phyloP scores from a whole-genome alignment of 2,888 invertebrate species.

The Synanthedon andrenaeformis region DNA sequence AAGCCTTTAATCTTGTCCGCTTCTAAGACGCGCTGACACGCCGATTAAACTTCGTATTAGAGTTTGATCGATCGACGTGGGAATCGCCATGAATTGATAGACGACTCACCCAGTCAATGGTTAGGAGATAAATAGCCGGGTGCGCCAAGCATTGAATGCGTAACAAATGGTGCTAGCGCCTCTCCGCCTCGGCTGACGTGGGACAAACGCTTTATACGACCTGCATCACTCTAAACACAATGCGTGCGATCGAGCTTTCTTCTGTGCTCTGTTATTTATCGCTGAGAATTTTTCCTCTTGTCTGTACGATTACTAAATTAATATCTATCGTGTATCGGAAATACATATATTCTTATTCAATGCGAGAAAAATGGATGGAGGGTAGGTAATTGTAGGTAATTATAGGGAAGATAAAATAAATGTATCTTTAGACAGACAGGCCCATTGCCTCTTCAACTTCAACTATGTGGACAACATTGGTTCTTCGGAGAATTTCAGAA shows the following conservation, averaged over 20 bases:
- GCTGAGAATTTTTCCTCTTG: constrained; percentile 7
- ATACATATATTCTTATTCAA: neutral
- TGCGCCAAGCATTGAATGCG: constrained; percentile 39
- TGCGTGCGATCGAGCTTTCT: constrained; percentile 8
- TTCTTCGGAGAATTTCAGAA: too few relatives aligned
- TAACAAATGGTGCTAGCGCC: constrained; percentile 49
- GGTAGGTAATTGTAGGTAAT: too few relatives aligned
- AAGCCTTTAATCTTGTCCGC: neutral
- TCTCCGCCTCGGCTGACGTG: constrained; percentile 22
- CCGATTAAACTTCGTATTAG: constrained; percentile 21
- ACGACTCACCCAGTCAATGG: constrained; percentile 41
- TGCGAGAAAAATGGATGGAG: too few relatives aligned
- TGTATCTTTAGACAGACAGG: too few relatives aligned
- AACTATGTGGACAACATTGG: too few relatives aligned
- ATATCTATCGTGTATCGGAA: neutral
- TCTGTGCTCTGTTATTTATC: constrained; percentile 8
- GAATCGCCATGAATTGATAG: constrained; percentile 31
- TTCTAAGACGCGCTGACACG: neutral
- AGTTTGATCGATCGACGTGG: constrained; percentile 34
- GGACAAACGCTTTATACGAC: constrained; percentile 36
- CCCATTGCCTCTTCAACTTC: too few relatives aligned
- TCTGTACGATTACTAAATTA: constrained; percentile 5
- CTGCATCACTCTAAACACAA: constrained; percentile 30
- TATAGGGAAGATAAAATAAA: too few relatives aligned
- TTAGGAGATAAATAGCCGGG: constrained; percentile 41